Evolutionary conservation across 1,140 invertebrate genomes (phyloP).

Genomic region (Drosophila lacertosa): DNA sequence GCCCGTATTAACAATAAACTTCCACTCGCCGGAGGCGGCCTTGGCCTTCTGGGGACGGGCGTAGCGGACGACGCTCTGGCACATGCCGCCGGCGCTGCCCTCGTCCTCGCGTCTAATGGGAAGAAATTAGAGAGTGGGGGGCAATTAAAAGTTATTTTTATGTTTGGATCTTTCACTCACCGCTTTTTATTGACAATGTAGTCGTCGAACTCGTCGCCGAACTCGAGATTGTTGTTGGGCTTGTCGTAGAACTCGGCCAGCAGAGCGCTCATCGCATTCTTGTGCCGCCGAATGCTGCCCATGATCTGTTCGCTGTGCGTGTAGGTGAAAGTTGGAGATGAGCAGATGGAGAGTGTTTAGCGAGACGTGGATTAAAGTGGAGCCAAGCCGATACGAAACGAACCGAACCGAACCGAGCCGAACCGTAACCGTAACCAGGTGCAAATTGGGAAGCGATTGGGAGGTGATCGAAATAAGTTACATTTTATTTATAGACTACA

Average conservation of each 20-base stretch:
- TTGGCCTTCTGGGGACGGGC: conserved; percentile 92
- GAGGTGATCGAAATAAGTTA: conserved; percentile 62
- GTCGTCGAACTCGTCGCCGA: conserved; percentile 78
- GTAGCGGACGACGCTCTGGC: conserved; percentile 93
- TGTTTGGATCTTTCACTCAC: conserved; percentile 35
- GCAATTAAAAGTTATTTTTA: not conserved
- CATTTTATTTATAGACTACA: conserved; percentile 57
- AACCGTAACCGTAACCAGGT: conserved; percentile 54
- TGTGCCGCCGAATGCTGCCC: conserved; percentile 89
- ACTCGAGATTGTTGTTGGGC: conserved; percentile 78
- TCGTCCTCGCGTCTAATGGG: conserved; percentile 86
- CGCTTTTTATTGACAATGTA: conserved; percentile 68
- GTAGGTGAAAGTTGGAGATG: conserved; percentile 10
- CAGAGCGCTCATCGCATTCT: conserved; percentile 88
- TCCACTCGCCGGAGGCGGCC: conserved; percentile 92
- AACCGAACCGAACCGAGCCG: conserved; percentile 25
- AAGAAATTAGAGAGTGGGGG: not conserved
- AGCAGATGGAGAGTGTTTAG: conserved; percentile 7
- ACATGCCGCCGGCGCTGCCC: conserved; percentile 87
- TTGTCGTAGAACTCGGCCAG: conserved; percentile 88
- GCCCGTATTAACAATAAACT: conserved; percentile 94
- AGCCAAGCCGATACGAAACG: conserved; percentile 48
- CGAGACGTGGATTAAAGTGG: conserved; percentile 24
- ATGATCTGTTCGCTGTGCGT: conserved; percentile 90
- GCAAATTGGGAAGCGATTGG: conserved; percentile 48